Percentiles rank a stretch among this genome's conserved stretches.
These are phyloP conservation scores for Acleris laterana DNA, from an alignment of 2,888 invertebrate genomes.

Conservation along the genomic window DNA sequence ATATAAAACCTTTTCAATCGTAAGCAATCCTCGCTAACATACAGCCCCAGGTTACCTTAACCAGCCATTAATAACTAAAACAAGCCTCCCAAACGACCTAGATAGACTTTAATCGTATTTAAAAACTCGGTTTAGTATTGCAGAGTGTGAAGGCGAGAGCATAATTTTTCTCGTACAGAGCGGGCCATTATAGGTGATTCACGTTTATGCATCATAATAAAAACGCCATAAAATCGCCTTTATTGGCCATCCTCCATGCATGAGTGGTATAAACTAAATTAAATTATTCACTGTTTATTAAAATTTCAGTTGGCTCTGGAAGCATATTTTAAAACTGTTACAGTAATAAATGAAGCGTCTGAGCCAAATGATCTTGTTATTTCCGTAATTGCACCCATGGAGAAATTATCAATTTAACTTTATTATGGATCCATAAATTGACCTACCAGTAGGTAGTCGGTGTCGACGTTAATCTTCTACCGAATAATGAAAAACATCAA, in stretches of 20 bases:
- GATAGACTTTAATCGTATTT: not conserved
- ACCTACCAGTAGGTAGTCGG: too few relatives aligned
- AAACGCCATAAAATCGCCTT: conserved; percentile 78
- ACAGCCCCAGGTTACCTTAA: too few relatives aligned
- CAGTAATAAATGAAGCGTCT: conserved; percentile 58
- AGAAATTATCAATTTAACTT: conserved; percentile 1
- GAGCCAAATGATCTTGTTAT: conserved; percentile 63
- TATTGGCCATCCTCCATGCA: conserved; percentile 80
- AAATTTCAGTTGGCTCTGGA: conserved; percentile 75
- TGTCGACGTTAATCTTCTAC: too few relatives aligned
- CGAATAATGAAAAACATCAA: too few relatives aligned
- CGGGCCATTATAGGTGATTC: conserved; percentile 73
- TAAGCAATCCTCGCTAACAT: too few relatives aligned
- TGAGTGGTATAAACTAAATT: conserved; percentile 72
- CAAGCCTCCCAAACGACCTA: not conserved
- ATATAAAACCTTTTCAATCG: too few relatives aligned
- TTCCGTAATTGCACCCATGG: not conserved
- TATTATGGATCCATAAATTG: not conserved
- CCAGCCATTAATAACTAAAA: too few relatives aligned
- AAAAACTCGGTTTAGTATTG: conserved; percentile 18
- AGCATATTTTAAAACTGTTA: conserved; percentile 72
- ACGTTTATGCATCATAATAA: conserved; percentile 82
- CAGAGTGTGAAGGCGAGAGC: conserved; percentile 29
- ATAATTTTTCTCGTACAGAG: conserved; percentile 61
- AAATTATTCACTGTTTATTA: conserved; percentile 81